Conservation (phyloP, 2,113 vertebrate genomes). For the Corynorhinus townsendii region DNA sequence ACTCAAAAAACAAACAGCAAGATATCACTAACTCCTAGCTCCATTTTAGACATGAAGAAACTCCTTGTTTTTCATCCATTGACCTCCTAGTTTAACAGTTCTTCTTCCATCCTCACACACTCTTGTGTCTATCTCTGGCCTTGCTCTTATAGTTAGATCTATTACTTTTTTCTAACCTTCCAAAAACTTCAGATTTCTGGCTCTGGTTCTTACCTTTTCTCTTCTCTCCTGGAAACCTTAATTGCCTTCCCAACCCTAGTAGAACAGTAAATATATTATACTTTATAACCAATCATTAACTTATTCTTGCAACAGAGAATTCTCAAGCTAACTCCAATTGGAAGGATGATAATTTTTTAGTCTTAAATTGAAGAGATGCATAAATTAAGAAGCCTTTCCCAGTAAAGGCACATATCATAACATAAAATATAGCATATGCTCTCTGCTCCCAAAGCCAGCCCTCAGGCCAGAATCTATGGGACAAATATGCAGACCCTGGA, state of each 20-base stretch:
- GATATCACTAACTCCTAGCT: not conserved
- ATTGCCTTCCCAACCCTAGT: not conserved
- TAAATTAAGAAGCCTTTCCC: not conserved
- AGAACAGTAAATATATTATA: not conserved
- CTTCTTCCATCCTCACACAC: not conserved
- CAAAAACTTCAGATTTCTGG: not conserved
- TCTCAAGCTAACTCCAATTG: not conserved
- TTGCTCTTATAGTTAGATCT: not conserved
- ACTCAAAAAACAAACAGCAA: not conserved
- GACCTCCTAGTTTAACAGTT: not conserved
- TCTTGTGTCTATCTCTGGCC: not conserved
- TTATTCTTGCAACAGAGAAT: slow-evolving; percentile 5
- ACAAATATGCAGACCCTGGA: not conserved
- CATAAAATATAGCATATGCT: not conserved
- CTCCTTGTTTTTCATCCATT: not conserved
- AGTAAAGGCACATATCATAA: not conserved
- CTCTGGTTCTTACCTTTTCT: not conserved
- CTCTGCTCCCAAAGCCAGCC: not conserved
- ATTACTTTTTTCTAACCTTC: not conserved
- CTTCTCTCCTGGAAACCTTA: not conserved
- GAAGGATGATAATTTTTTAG: not conserved
- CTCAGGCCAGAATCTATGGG: not conserved
- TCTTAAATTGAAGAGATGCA: not conserved
- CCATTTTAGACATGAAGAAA: not conserved
- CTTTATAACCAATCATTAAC: not conserved